Evolutionary conservation across 2,113 vertebrate species (phyloP).

Genomic region (Lethenteron camtschaticum): DNA sequence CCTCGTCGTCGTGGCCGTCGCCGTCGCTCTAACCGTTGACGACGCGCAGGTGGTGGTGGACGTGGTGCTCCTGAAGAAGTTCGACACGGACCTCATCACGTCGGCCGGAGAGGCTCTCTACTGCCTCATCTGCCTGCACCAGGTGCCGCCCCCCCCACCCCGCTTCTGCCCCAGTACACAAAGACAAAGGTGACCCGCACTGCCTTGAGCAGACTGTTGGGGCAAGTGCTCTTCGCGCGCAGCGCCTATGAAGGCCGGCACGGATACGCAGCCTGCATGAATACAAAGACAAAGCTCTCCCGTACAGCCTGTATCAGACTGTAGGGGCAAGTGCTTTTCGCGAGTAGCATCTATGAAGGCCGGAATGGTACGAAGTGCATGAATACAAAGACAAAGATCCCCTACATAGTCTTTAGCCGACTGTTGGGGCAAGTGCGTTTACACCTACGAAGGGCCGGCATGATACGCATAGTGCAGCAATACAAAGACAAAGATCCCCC

Average conservation of each 20-base stretch:
- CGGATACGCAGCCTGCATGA: neutral
- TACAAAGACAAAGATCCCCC: too few species aligned
- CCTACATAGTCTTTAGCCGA: too few species aligned
- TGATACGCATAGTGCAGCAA: too few species aligned
- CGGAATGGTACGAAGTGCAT: too few species aligned
- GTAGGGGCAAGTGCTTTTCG: too few species aligned
- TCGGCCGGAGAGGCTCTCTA: conserved; percentile 92
- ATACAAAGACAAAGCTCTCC: neutral
- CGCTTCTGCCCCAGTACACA: neutral
- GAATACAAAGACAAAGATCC: too few species aligned
- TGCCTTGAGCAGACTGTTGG: neutral
- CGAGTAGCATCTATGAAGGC: too few species aligned
- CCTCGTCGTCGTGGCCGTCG: too few species aligned
- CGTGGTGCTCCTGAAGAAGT: conserved; percentile 96
- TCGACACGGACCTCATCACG: conserved; percentile 90
- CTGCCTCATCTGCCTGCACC: conserved; percentile 81
- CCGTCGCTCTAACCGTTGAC: too few species aligned
- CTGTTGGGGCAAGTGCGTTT: too few species aligned
- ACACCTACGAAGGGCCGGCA: too few species aligned
- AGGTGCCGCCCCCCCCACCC: conserved; percentile 24
- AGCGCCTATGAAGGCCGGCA: neutral
- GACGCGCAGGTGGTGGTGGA: conserved; percentile 71
- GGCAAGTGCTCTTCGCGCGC: neutral
- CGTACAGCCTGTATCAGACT: neutral
- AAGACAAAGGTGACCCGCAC: neutral